phyloP scores from a whole-genome alignment of 23 tunicate genomes.

The Ascidia mentula region DNA sequence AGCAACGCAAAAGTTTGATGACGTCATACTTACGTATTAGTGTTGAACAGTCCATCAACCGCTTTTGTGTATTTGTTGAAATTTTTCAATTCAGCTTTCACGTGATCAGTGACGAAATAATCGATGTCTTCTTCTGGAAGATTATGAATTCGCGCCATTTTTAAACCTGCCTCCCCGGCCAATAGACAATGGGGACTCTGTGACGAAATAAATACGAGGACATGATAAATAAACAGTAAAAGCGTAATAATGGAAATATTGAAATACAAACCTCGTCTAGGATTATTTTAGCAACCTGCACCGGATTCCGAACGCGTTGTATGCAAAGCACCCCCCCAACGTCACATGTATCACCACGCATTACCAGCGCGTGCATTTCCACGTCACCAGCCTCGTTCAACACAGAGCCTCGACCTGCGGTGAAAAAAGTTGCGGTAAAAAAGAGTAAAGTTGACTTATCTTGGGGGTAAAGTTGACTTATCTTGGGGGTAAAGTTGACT shows the following conservation, averaged over 20 bases:
- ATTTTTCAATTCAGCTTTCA: conserved; percentile 17
- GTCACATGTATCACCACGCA: conserved; percentile 74
- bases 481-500: no score
- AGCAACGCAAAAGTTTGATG: no score
- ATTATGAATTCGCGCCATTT: conserved; percentile 38
- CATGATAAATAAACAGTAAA: neutral
- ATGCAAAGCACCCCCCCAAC: conserved; percentile 58
- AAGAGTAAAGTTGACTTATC: neutral
- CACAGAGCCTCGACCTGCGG: conserved; percentile 52
- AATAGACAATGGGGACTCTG: conserved; percentile 59
- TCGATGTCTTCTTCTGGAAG: conserved; percentile 48
- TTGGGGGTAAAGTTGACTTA: no score
- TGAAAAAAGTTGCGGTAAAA: neutral
- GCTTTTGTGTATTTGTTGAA: neutral
- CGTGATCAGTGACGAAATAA: conserved; percentile 45
- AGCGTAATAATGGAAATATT: no score
- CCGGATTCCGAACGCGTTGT: conserved; percentile 58
- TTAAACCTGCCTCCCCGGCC: conserved; percentile 35
- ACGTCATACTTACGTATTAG: conserved; percentile 2
- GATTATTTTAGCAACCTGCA: conserved; percentile 54
- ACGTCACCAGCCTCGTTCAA: conserved; percentile 62
- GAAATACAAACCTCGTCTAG: conserved; percentile 46
- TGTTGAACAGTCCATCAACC: neutral
- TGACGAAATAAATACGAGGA: neutral
- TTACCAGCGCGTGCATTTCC: conserved; percentile 81